Percentiles rank a stretch among this genome's conserved stretches.
These are phyloP conservation scores for Camptogramma bilineatum DNA, from an alignment of 2,888 invertebrate genomes.

Conservation along the genomic window DNA sequence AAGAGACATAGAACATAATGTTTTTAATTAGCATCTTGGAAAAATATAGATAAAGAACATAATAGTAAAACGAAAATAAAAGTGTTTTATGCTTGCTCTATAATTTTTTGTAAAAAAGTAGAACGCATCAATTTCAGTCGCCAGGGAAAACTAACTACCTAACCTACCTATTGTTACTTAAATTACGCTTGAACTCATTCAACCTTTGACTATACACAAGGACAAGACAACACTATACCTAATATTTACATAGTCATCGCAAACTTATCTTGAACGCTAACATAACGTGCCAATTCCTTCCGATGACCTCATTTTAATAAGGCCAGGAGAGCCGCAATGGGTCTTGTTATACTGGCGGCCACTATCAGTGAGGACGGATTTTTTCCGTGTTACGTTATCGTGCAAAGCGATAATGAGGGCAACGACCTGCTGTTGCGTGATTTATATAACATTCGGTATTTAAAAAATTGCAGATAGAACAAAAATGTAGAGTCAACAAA, in stretches of 20 bases:
- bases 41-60: too few relatives aligned
- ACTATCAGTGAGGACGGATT: constrained; percentile 73
- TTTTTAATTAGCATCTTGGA: too few relatives aligned
- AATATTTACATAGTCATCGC: constrained; percentile 45
- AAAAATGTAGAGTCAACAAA: constrained; percentile 35
- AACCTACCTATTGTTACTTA: constrained; percentile 48
- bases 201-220: constrained; percentile 59
- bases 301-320: constrained; percentile 38
- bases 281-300: constrained; percentile 39
- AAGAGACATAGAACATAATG: background rate
- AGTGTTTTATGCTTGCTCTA: too few relatives aligned
- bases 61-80: too few relatives aligned
- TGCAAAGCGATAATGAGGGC: constrained; percentile 74
- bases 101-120: too few relatives aligned
- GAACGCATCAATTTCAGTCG: constrained; percentile 15
- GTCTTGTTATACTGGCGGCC: constrained; percentile 56
- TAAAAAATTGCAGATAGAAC: constrained; percentile 41
- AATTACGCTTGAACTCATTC: constrained; percentile 53
- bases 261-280: constrained; percentile 51
- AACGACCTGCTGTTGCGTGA: constrained; percentile 72
- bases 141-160: constrained; percentile 31
- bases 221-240: constrained; percentile 47
- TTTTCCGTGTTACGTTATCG: constrained; percentile 80
- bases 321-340: constrained; percentile 47
- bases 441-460: constrained; percentile 58